phyloP scores from a whole-genome alignment of 2,797 vertebrate species.

The Cryptoblepharus egeriae region DNA sequence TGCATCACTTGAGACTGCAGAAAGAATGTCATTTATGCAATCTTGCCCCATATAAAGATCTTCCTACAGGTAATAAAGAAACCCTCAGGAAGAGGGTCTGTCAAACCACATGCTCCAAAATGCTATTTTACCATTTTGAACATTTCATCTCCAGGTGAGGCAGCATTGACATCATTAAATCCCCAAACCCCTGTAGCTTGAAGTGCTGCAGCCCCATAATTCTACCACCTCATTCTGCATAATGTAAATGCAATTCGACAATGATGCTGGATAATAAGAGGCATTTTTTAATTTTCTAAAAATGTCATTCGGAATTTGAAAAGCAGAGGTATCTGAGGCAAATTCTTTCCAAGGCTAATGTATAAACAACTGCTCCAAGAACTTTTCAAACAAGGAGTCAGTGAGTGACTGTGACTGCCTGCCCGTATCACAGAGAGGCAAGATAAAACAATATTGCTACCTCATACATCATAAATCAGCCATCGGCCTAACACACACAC shows the following conservation, averaged over 20 bases:
- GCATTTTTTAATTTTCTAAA: background rate
- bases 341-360: background rate
- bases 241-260: too few relatives aligned
- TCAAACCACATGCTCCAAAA: background rate
- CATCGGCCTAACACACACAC: background rate
- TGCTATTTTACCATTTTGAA: background rate
- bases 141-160: background rate
- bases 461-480: slow-evolving; percentile 25
- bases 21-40: background rate
- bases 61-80: too few relatives aligned
- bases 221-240: background rate
- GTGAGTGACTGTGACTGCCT: background rate
- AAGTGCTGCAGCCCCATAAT: background rate
- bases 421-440: background rate
- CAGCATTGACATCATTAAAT: background rate
- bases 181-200: background rate
- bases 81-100: background rate
- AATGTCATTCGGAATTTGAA: rapidly evolving
- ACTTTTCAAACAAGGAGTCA: background rate
- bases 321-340: background rate
- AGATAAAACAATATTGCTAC: slow-evolving; percentile 37
- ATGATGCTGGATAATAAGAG: rapidly evolving
- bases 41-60: background rate
- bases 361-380: background rate
- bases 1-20: too few relatives aligned